A percentile compares a stretch with the other conserved stretches of the same genome.
phyloP scores from a whole-genome alignment of 1,140 invertebrate species.

The Drosophila parabipectinata region DNA sequence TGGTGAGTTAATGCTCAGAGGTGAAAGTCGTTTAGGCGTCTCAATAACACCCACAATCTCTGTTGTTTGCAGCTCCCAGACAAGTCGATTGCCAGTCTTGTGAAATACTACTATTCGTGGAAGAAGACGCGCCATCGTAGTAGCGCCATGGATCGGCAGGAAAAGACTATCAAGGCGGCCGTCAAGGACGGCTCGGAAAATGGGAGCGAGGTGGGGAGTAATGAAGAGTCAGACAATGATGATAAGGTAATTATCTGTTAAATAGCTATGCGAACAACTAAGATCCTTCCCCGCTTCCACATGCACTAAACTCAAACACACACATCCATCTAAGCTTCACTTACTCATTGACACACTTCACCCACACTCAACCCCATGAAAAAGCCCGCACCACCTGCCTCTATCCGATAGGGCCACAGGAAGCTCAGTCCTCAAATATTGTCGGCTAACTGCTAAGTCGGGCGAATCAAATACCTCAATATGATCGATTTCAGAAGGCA shows the following conservation, averaged over 20 bases:
- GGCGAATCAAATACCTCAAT: background rate
- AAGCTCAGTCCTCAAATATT: too few species aligned
- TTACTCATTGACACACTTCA: constrained; percentile 16
- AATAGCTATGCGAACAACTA: constrained; percentile 20
- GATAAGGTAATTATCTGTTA: constrained; percentile 90
- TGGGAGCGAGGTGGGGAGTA: constrained; percentile 89
- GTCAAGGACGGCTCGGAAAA: constrained; percentile 90
- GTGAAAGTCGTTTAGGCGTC: too few species aligned
- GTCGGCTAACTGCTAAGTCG: background rate
- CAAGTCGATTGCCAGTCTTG: constrained; percentile 97
- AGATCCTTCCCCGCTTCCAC: constrained; percentile 24
- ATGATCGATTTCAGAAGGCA: background rate
- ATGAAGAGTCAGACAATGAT: constrained; percentile 94
- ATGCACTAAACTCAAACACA: constrained; percentile 6
- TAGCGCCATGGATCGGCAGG: constrained; percentile 93
- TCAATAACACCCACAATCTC: constrained; percentile 54
- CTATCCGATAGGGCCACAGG: constrained; percentile 16
- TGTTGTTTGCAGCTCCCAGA: constrained; percentile 91
- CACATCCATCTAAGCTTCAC: constrained; percentile 4
- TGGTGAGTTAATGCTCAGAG: constrained; percentile 88
- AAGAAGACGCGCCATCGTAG: constrained; percentile 96
- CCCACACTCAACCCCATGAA: constrained; percentile 11
- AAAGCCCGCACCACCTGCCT: constrained; percentile 18
- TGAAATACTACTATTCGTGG: constrained; percentile 99
- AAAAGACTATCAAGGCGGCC: constrained; percentile 85